Evolutionary conservation across 1,140 invertebrate species (phyloP).

Genomic region (Homarus americanus): DNA sequence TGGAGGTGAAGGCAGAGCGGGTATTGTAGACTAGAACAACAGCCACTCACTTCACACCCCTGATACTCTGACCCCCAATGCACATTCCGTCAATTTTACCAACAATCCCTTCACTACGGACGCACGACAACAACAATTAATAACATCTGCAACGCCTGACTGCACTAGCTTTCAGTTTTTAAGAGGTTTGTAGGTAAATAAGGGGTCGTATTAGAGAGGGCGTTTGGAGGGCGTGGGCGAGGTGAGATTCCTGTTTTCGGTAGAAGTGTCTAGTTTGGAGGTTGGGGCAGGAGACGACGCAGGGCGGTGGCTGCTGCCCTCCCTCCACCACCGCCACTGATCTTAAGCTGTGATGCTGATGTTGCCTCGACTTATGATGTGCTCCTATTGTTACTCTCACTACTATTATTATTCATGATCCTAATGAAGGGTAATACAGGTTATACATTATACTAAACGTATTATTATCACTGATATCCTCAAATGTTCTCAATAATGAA

Average conservation of each 20-base stretch:
- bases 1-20: background rate
- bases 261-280: slow-evolving; percentile 18
- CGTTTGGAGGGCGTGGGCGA: background rate
- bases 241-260: slow-evolving; percentile 45
- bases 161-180: background rate
- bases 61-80: background rate
- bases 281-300: background rate
- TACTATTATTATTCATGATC: no score
- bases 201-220: slow-evolving; percentile 8
- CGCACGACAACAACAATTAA: background rate
- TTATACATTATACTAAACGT: no score
- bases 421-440: no score
- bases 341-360: background rate
- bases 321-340: background rate
- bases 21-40: background rate
- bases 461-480: no score
- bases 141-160: no score
- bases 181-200: background rate
- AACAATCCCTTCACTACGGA: background rate
- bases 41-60: background rate
- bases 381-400: no score
- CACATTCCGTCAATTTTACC: background rate
- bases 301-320: background rate
- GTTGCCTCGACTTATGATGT: no score
- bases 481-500: no score